Evolutionary conservation across 2,113 vertebrate genomes (phyloP), one percentile per base, ranked within the genome.

Genomic region (Callorhinus ursinus): DNA sequence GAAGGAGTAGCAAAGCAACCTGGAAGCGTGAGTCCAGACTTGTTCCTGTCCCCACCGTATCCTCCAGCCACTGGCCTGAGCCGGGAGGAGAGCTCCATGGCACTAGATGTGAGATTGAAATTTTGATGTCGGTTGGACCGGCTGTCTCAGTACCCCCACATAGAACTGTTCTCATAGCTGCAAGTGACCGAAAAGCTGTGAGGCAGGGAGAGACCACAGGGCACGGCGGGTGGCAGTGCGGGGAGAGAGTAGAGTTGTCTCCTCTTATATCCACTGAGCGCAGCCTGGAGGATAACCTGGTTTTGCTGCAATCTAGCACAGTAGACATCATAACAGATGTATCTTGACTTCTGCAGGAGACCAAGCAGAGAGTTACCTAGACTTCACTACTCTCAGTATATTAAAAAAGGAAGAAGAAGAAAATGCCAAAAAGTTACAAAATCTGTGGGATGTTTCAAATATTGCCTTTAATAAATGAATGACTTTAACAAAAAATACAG

Each of bases 301-400:
- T 31, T 51, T 74, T 36, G 36, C 36, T 22, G 22, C 8, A 51
- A 14, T 36, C 4, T 4, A 65, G 28, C 55, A 9, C 22, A 28
- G 15, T 22, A 13, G 53, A n/a, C 67, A 16, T 55, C 46, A 14
- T 42, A 9, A 28, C 0, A 0, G 67, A 6, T 13, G 8, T 46
- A 61, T 61, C 72, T 53, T 46, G 36, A 36, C 33, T 36, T 85
- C 59, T 31, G 31, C 4, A 74, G 28, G 42, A 49, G 57, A 85
- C 39, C 81, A 79, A 22, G 33, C 31, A 57, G 33, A 53, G 33
- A 42, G 72, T 84, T 84, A 39, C 39, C 33, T 4, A 65, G 46
- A n/a, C 22, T 26, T 82, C 65, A 69, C 22, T 67, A 22, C 80
- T 85, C 36, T 95, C 21, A 14, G 21, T 22, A 28, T 84, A 36